Conservation (phyloP, 2,113 vertebrate species). For the Campylorhamphus procurvoides region DNA sequence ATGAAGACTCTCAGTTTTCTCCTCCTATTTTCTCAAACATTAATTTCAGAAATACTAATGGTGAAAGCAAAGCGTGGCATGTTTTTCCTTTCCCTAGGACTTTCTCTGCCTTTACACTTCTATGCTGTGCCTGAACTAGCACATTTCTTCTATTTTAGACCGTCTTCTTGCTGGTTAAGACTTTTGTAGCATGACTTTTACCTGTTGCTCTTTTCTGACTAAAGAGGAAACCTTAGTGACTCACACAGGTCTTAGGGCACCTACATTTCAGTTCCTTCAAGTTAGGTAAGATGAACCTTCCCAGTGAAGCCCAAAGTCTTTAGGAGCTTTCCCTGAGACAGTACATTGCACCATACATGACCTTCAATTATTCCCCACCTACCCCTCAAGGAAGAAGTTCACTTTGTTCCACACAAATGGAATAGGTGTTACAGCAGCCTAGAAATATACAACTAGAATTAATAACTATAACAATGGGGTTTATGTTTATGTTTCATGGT, state of each 20-base stretch:
- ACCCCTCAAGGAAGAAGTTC: background rate
- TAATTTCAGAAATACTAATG: background rate
- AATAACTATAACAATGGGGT: background rate
- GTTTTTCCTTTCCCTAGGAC: background rate
- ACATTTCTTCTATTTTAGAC: background rate
- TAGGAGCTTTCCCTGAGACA: background rate
- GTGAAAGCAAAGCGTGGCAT: background rate
- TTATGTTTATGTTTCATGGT: background rate
- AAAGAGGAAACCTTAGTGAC: background rate
- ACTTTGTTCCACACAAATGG: background rate
- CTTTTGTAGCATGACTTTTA: background rate
- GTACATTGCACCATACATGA: accelerated
- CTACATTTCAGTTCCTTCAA: background rate
- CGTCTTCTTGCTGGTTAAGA: background rate
- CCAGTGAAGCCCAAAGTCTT: background rate
- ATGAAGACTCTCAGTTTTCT: background rate
- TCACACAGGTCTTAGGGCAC: background rate
- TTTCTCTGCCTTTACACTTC: background rate
- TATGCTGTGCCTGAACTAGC: background rate
- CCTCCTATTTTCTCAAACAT: background rate
- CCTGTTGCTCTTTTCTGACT: background rate
- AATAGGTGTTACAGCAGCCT: background rate
- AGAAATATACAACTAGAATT: background rate
- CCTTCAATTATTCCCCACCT: background rate
- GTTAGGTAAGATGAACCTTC: background rate